A percentile compares a stretch with the other conserved stretches of the same genome.
Evolutionary conservation across 2,888 invertebrate genomes (phyloP).

Genomic region (Lithophane semibrunnea): DNA sequence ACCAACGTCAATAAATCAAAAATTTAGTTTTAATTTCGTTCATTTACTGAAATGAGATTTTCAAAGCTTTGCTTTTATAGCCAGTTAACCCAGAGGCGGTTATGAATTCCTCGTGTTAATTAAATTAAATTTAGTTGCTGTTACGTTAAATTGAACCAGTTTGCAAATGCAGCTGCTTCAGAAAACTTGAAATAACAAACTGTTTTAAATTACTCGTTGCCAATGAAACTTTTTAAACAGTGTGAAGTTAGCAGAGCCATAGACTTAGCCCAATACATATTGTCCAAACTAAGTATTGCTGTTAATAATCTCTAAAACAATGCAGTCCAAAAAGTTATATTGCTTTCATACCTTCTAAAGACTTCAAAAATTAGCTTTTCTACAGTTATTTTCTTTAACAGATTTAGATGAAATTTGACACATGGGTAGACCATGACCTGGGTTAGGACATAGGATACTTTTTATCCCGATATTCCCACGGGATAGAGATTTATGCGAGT

Average conservation of each 20-base stretch:
- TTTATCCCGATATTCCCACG: no score
- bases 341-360: not conserved
- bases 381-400: not conserved
- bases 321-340: not conserved
- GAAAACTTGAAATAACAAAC: conserved; percentile 28
- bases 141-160: conserved; percentile 37
- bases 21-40: conserved; percentile 24
- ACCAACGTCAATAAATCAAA: conserved; percentile 17
- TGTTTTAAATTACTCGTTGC: conserved; percentile 2
- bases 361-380: not conserved
- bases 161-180: conserved; percentile 17
- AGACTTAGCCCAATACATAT: not conserved
- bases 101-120: conserved; percentile 43
- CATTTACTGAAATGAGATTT: conserved; percentile 38
- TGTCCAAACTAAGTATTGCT: not conserved
- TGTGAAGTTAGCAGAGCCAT: not conserved
- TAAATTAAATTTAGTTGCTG: conserved; percentile 44
- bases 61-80: conserved; percentile 31
- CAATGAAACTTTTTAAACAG: not conserved
- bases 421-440: no score
- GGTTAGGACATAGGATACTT: no score
- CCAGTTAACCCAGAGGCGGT: conserved; percentile 34
- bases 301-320: not conserved
- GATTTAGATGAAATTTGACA: no score
- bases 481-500: no score